phyloP scores from a whole-genome alignment of 2,797 vertebrate species.

The Rhabdomys pumilio region DNA sequence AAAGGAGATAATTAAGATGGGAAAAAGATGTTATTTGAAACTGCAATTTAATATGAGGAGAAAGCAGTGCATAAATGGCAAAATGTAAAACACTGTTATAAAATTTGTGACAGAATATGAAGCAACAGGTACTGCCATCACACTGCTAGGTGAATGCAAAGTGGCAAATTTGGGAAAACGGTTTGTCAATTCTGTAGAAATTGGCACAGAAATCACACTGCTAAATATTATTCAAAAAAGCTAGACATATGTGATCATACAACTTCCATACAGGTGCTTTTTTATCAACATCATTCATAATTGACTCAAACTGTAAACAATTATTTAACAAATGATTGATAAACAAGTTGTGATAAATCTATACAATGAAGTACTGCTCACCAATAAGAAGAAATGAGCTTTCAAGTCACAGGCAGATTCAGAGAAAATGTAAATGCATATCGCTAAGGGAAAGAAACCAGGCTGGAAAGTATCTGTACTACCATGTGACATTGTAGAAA shows the following conservation, averaged over 20 bases:
- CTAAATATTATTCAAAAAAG: slow-evolving; percentile 41
- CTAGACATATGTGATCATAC: slow-evolving; percentile 28
- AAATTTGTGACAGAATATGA: slow-evolving; percentile 7
- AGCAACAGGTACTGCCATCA: slow-evolving; percentile 2
- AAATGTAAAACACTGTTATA: slow-evolving; percentile 19
- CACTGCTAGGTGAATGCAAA: slow-evolving; percentile 23
- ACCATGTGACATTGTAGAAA: slow-evolving; percentile 19
- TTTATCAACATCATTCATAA: slow-evolving; percentile 39
- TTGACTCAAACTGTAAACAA: slow-evolving; percentile 51
- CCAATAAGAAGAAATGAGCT: slow-evolving; percentile 50
- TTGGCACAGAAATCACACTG: background rate
- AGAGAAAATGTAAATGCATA: slow-evolving; percentile 37
- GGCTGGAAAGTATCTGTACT: slow-evolving; percentile 7
- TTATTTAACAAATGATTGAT: slow-evolving; percentile 24
- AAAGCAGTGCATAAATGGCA: background rate
- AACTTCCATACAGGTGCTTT: slow-evolving; percentile 34
- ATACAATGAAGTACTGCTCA: slow-evolving; percentile 59
- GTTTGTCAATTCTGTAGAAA: slow-evolving; percentile 44
- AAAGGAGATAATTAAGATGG: background rate
- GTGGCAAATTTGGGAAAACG: slow-evolving; percentile 38
- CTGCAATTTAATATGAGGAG: background rate
- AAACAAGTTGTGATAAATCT: slow-evolving; percentile 34
- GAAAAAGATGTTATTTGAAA: slow-evolving; percentile 11
- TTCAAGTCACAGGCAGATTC: slow-evolving; percentile 46
- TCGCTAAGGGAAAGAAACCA: slow-evolving; percentile 64